Percentiles rank a stretch among this genome's conserved stretches.
phyloP scores from a whole-genome alignment of 1,140 invertebrate species.

The Anoplophora glabripennis region DNA sequence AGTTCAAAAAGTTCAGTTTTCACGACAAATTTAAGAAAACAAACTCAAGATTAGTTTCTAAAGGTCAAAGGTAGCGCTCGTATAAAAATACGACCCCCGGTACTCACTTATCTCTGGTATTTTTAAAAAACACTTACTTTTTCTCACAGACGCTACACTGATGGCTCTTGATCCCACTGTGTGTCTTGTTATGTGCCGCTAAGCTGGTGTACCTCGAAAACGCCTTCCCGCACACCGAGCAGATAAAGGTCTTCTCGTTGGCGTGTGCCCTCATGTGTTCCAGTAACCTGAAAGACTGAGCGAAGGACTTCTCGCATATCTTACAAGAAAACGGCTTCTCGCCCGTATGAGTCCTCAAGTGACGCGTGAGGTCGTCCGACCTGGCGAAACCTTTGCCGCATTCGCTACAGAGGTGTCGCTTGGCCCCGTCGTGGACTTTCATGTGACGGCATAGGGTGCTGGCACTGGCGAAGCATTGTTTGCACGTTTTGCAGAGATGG shows the following conservation, averaged over 20 bases:
- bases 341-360: conserved; percentile 55
- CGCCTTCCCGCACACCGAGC: conserved; percentile 55
- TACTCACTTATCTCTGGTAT: too few relatives aligned
- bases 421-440: conserved; percentile 49
- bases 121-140: conserved; percentile 37
- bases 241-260: conserved; percentile 60
- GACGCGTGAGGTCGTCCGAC: conserved; percentile 53
- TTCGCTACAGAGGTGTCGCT: conserved; percentile 60
- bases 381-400: conserved; percentile 54
- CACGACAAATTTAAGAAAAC: too few relatives aligned
- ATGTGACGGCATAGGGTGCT: conserved; percentile 51
- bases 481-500: conserved; percentile 49
- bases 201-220: conserved; percentile 47
- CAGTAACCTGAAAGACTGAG: conserved; percentile 51
- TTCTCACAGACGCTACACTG: conserved; percentile 47
- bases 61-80: too few relatives aligned
- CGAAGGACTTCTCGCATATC: conserved; percentile 53
- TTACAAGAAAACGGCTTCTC: conserved; percentile 61
- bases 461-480: conserved; percentile 51
- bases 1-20: too few relatives aligned
- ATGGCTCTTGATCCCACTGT: conserved; percentile 43
- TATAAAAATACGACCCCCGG: too few relatives aligned
- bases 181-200: conserved; percentile 48
- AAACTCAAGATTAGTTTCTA: too few relatives aligned
- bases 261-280: conserved; percentile 63